These are phyloP conservation scores for Phorcus lineatus DNA, from an alignment of 2,888 invertebrate species.

Conservation along the genomic window DNA sequence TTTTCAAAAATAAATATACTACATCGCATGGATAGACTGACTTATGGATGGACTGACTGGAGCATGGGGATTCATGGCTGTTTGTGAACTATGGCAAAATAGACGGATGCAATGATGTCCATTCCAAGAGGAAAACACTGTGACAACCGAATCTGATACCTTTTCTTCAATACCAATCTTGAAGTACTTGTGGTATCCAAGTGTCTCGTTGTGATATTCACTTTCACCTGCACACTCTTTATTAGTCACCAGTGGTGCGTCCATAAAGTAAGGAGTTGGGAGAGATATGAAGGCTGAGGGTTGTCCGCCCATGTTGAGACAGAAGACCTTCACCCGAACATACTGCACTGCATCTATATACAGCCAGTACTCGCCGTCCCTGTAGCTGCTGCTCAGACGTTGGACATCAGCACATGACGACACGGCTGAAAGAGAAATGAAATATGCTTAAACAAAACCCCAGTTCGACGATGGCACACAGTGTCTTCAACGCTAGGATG, in stretches of 20 bases:
- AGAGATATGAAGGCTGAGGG: background rate
- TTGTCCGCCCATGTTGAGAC: background rate
- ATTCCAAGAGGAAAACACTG: too few species aligned
- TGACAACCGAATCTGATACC: background rate
- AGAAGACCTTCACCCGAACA: background rate
- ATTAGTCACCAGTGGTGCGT: background rate
- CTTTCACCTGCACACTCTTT: background rate
- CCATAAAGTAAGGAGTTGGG: background rate
- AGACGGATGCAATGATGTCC: too few species aligned
- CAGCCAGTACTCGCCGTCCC: background rate
- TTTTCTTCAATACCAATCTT: background rate
- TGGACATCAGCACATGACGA: background rate
- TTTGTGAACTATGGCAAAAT: too few species aligned
- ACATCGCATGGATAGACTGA: too few species aligned
- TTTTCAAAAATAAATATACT: too few species aligned
- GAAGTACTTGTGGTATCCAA: background rate
- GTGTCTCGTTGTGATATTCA: background rate
- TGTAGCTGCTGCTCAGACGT: background rate
- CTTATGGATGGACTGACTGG: too few species aligned
- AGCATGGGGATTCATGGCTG: too few species aligned
- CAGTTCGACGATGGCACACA: background rate
- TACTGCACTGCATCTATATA: background rate
- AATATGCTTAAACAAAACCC: background rate
- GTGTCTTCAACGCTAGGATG: too few species aligned
- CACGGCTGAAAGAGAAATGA: background rate